Evolutionary conservation across 2,888 invertebrate genomes (phyloP).

Genomic region (Brenthis daphne): DNA sequence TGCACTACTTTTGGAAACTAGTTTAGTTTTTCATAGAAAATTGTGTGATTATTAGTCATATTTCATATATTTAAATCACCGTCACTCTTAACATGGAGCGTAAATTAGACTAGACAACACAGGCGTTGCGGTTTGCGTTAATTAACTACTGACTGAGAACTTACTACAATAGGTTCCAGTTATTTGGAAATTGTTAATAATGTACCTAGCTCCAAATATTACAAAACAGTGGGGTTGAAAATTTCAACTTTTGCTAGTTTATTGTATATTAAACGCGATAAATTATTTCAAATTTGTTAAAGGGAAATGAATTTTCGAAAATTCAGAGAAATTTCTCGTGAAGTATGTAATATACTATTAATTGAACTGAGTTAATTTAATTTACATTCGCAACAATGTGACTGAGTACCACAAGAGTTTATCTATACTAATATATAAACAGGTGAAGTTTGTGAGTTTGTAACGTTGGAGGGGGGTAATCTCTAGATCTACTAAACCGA

Average conservation of each 20-base stretch:
- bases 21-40: background rate
- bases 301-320: background rate
- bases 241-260: constrained; percentile 14
- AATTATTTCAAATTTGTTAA: constrained; percentile 10
- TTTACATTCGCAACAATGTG: constrained; percentile 13
- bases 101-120: constrained; percentile 53
- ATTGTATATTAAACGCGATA: constrained; percentile 18
- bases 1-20: too few relatives aligned
- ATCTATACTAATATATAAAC: too few relatives aligned
- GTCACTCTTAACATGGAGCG: constrained; percentile 31
- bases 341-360: background rate
- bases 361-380: constrained; percentile 6
- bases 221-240: constrained; percentile 23
- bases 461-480: too few relatives aligned
- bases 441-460: too few relatives aligned
- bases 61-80: constrained; percentile 5
- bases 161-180: constrained; percentile 63
- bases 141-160: constrained; percentile 74
- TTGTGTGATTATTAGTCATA: background rate
- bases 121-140: constrained; percentile 67
- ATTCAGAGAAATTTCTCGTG: background rate
- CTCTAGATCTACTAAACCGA: too few relatives aligned
- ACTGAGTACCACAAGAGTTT: background rate
- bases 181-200: constrained; percentile 64
- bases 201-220: constrained; percentile 27